Percentiles rank a stretch among this genome's conserved stretches.
phyloP scores from a whole-genome alignment of 2,113 vertebrate species.

The Clarias macrocephalus region DNA sequence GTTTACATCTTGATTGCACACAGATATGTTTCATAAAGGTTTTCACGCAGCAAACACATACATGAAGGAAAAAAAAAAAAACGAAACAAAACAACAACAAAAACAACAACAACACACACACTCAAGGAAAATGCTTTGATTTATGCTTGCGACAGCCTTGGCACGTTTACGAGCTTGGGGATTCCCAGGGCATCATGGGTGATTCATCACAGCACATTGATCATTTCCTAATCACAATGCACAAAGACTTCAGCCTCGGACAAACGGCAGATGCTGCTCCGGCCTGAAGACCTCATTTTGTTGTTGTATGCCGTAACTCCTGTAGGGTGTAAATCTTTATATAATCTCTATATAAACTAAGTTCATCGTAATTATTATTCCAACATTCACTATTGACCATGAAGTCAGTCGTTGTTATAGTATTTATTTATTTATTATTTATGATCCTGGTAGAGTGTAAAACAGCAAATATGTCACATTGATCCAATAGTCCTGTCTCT shows the following conservation, averaged over 20 bases:
- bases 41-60: conserved; percentile 3
- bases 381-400: not conserved
- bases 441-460: too few species aligned
- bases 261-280: conserved; percentile 12
- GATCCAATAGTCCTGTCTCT: too few species aligned
- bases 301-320: not conserved
- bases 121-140: conserved; percentile 43
- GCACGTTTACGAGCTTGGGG: conserved; percentile 58
- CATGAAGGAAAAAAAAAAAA: not conserved
- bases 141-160: conserved; percentile 52
- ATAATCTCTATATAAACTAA: not conserved
- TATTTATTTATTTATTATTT: not conserved
- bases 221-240: conserved; percentile 65
- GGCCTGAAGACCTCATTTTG: not conserved
- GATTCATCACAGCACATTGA: conserved; percentile 61
- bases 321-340: not conserved
- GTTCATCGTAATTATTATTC: not conserved
- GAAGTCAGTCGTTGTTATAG: not conserved
- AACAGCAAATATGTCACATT: not conserved
- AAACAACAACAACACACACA: conserved; percentile 17
- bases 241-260: not conserved
- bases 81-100: too few species aligned
- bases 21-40: not conserved
- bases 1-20: conserved; percentile 7
- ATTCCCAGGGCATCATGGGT: conserved; percentile 57